Evolutionary conservation across 1,140 invertebrate genomes (phyloP), one percentile per base, ranked within the genome.

Genomic region (Psix sp.): DNA sequence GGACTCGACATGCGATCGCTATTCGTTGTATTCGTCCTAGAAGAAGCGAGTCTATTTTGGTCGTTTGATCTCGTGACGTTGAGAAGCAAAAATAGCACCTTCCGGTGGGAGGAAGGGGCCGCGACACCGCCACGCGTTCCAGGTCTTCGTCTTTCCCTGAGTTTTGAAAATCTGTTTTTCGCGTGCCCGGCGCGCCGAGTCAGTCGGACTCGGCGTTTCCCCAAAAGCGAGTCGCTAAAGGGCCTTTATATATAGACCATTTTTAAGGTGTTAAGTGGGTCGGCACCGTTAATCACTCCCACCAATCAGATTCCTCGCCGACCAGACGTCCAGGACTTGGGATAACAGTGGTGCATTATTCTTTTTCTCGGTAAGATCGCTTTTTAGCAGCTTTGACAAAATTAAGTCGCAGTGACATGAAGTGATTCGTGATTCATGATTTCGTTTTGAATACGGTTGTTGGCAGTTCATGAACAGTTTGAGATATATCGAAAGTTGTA

Each of bases 41-140:
- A 82, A 81, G 80, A 78, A 65, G 74, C 66, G 67, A 73, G 45
- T 78, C 84, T 87, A 87, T 86, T 87, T 87, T 63, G 42, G 78
- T 81, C 74, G 77, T 81, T 75, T 38, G 72, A 76, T 57, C 72
- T 80, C 31, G 73, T 87, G 86, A 86, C 86, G 86, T 87, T 82
- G 82, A 75, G 54, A 24, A 77, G 76, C 84, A 65, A 82, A 87
- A 87, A 87, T 87, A 87, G 79, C 84, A 68, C 70, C 75, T 79
- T 81, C 65, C 77, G 80, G 78, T 65, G 60, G 52, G 73, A 70
- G 60, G 73, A 77, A 75, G 78, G 78, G 80, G 84, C 77, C 40
- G 59, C 65, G 59, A 60, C 73, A 60, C 79, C 68, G 76, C 75
- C 77, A 80, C 70, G 75, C 73, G 79, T 77, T 83, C 76, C 79